phyloP scores from a whole-genome alignment of 2,113 vertebrate genomes.

The Bubo bubo region DNA sequence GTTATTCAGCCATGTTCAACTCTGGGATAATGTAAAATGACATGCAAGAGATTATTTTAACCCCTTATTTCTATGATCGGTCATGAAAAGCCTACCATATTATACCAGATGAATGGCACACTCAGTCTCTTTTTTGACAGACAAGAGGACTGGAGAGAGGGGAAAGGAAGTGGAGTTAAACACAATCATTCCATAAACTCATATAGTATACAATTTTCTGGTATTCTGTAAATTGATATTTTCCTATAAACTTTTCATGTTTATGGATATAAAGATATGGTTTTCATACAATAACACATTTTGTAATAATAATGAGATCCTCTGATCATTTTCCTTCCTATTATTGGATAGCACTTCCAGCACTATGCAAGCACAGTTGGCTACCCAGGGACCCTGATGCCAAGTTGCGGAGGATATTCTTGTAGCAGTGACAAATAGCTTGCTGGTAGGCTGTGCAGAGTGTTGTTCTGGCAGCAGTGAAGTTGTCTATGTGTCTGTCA shows the following conservation, averaged over 20 bases:
- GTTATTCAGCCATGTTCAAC: background rate
- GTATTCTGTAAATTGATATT: conserved; percentile 35
- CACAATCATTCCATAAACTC: background rate
- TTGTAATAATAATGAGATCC: conserved; percentile 66
- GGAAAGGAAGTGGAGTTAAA: background rate
- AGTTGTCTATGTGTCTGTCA: conserved; percentile 81
- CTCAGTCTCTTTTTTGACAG: background rate
- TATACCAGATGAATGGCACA: background rate
- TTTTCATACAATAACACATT: conserved; percentile 70
- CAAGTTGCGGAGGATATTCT: conserved; percentile 80
- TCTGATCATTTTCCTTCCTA: conserved; percentile 56
- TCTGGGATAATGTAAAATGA: background rate
- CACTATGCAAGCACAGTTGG: conserved; percentile 72
- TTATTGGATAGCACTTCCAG: conserved; percentile 60
- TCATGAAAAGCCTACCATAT: background rate
- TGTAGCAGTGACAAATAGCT: conserved; percentile 78
- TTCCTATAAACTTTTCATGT: conserved; percentile 37
- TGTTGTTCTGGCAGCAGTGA: conserved; percentile 77
- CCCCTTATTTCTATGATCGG: conserved; percentile 15
- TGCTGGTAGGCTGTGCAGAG: conserved; percentile 73
- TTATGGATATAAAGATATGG: conserved; percentile 62
- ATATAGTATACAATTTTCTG: background rate
- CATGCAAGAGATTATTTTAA: background rate
- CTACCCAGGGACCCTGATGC: conserved; percentile 75
- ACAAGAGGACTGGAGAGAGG: background rate